These are phyloP conservation scores for Heterochromis multidens DNA, from an alignment of 2,113 vertebrate species.

Conservation along the genomic window DNA sequence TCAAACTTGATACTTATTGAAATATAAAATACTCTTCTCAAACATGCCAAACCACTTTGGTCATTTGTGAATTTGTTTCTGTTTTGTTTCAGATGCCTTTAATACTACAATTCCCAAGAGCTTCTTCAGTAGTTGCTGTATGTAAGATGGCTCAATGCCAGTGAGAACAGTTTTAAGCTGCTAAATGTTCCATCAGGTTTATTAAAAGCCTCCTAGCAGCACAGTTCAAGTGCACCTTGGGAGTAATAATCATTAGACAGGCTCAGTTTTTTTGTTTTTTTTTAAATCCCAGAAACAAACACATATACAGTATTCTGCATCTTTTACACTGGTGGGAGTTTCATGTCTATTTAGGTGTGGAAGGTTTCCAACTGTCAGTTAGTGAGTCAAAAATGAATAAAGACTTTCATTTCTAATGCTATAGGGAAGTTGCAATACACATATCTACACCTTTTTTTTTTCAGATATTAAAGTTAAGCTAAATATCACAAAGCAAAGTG, in stretches of 20 bases:
- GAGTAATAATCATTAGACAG: background rate
- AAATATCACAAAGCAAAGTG: background rate
- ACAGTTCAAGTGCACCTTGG: fast-evolving
- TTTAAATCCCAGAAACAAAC: no score
- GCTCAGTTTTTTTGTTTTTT: background rate
- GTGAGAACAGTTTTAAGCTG: background rate
- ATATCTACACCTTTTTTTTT: fast-evolving
- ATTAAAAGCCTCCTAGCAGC: background rate
- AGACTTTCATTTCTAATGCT: background rate
- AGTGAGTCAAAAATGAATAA: background rate
- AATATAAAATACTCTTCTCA: no score
- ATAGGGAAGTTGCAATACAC: fast-evolving
- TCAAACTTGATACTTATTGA: no score
- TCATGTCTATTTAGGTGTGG: background rate
- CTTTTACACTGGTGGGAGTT: background rate
- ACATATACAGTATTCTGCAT: background rate
- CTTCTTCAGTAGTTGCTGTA: background rate
- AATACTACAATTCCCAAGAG: background rate
- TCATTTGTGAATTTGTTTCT: background rate
- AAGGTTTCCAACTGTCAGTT: background rate
- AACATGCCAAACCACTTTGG: fast-evolving
- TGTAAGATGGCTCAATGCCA: background rate
- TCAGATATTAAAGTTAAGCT: background rate
- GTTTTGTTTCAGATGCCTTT: background rate
- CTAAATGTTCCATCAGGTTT: background rate